These are phyloP conservation scores for Passer domesticus DNA, from an alignment of 2,113 vertebrate species.

Conservation along the genomic window DNA sequence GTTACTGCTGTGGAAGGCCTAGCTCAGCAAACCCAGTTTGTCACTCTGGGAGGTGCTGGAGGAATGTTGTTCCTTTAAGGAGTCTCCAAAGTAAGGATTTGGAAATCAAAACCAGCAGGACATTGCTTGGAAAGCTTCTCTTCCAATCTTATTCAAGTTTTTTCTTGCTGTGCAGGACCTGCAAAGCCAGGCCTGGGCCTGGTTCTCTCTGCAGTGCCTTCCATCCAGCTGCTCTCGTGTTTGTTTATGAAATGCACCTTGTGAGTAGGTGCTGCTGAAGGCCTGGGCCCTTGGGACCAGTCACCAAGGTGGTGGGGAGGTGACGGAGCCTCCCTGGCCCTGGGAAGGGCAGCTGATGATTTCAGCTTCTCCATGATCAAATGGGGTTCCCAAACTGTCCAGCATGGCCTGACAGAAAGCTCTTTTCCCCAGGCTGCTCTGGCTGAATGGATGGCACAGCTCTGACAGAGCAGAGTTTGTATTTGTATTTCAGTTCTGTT, in stretches of 20 bases:
- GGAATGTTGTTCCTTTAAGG: neutral
- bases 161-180: neutral
- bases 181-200: neutral
- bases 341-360: neutral
- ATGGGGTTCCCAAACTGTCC: neutral
- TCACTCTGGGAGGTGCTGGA: neutral
- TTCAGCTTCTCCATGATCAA: neutral
- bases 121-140: neutral
- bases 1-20: neutral
- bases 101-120: neutral
- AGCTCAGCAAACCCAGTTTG: neutral
- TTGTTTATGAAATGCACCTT: neutral
- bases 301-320: neutral
- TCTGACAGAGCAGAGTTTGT: neutral
- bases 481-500: conserved; percentile 5
- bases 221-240: neutral
- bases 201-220: neutral
- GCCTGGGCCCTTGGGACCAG: neutral
- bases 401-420: neutral
- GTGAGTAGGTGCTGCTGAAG: neutral
- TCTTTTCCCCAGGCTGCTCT: conserved; percentile 50
- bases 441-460: neutral
- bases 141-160: neutral
- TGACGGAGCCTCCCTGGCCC: neutral
- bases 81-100: neutral